Conservation (phyloP, 1,140 invertebrate genomes). For the Papilio glaucus region DNA sequence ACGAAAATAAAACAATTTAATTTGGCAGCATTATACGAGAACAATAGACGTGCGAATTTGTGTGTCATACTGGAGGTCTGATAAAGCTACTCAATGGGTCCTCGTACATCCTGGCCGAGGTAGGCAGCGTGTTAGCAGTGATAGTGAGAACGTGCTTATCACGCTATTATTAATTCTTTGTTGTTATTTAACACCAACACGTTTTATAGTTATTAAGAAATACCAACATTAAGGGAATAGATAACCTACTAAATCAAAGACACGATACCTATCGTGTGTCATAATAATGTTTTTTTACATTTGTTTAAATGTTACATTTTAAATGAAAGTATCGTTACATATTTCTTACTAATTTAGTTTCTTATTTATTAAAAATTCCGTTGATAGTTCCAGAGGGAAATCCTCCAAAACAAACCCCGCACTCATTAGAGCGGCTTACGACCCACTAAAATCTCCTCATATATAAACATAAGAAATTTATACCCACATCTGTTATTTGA, state of each 20-base stretch:
- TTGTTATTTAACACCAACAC: neutral
- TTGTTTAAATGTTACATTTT: too few species aligned
- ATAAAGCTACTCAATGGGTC: constrained; percentile 15
- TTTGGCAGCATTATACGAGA: constrained; percentile 18
- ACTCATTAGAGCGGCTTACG: too few species aligned
- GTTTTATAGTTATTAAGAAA: neutral
- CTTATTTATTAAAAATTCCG: too few species aligned
- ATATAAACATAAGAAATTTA: too few species aligned
- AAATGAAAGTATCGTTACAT: too few species aligned
- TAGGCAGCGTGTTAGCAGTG: neutral
- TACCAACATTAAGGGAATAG: neutral
- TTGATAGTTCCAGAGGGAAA: too few species aligned
- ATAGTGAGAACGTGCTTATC: constrained; percentile 16
- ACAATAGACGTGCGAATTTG: constrained; percentile 24
- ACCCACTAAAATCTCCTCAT: too few species aligned
- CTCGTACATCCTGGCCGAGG: neutral
- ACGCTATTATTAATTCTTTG: constrained; percentile 8
- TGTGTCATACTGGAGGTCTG: neutral
- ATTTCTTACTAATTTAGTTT: too few species aligned
- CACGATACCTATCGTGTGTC: too few species aligned
- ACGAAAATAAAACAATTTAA: constrained; percentile 29
- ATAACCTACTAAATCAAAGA: neutral
- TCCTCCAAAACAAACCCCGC: too few species aligned
- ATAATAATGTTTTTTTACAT: too few species aligned
- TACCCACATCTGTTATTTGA: too few species aligned